Conservation (phyloP, 2,113 vertebrate genomes). For the Ondatra zibethicus region DNA sequence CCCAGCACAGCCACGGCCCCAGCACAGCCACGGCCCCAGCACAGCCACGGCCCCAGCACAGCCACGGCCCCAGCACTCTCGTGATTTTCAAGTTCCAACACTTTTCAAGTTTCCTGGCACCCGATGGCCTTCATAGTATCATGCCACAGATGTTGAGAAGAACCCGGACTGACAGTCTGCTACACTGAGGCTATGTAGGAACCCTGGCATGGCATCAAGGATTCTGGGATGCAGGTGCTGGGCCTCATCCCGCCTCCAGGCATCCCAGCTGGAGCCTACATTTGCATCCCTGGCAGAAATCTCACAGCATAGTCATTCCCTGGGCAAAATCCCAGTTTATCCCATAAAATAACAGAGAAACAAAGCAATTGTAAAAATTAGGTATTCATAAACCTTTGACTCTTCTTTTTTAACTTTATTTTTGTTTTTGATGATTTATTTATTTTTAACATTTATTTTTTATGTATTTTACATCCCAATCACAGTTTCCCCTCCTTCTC, state of each 20-base stretch:
- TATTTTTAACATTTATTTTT: not conserved
- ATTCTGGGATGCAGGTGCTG: not conserved
- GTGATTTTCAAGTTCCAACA: not conserved
- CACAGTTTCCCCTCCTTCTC: not conserved
- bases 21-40: too few relatives aligned
- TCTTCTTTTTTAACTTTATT: not conserved
- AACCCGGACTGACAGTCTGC: not conserved
- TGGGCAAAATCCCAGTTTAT: not conserved
- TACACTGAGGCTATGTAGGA: not conserved
- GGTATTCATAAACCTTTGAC: not conserved
- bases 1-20: too few relatives aligned
- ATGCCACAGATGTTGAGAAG: conserved; percentile 11
- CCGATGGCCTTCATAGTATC: conserved; percentile 8
- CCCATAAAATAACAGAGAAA: conserved; percentile 8
- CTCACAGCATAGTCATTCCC: not conserved
- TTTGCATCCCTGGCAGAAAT: not conserved
- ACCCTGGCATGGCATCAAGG: not conserved
- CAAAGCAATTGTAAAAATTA: conserved; percentile 6
- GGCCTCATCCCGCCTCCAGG: not conserved
- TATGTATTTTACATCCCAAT: not conserved
- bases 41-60: too few relatives aligned
- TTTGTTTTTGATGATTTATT: not conserved
- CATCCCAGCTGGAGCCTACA: not conserved
- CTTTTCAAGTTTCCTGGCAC: not conserved
- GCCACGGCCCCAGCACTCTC: not conserved